phyloP scores from a whole-genome alignment of 2,113 vertebrate species.

The Jacana jacana region DNA sequence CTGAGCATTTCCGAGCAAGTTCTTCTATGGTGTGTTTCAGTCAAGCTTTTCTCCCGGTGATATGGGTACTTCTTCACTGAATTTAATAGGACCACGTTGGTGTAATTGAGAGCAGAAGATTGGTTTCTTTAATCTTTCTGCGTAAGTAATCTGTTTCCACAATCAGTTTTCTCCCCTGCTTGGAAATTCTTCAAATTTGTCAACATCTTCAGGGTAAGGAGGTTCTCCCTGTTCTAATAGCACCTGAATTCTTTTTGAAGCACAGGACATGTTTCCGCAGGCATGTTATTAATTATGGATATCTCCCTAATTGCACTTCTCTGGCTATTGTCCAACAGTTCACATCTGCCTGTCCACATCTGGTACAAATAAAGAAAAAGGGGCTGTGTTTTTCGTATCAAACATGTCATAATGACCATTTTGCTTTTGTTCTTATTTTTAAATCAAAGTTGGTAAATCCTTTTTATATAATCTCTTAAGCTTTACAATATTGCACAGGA shows the following conservation, averaged over 20 bases:
- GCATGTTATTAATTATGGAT: slow-evolving; percentile 49
- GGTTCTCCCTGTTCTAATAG: slow-evolving; percentile 2
- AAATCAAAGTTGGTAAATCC: slow-evolving; percentile 56
- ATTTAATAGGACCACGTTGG: background rate
- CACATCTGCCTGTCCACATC: slow-evolving; percentile 49
- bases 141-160: background rate
- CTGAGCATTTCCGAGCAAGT: background rate
- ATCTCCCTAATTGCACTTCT: slow-evolving; percentile 28
- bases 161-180: background rate
- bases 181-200: slow-evolving; percentile 54
- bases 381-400: slow-evolving; percentile 17
- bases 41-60: background rate
- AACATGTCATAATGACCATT: slow-evolving; percentile 29
- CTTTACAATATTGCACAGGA: slow-evolving; percentile 51
- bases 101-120: slow-evolving; percentile 19
- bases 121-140: slow-evolving; percentile 29
- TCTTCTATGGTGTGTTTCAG: background rate
- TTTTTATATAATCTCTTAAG: slow-evolving; percentile 42
- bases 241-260: slow-evolving; percentile 61
- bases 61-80: background rate
- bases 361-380: slow-evolving; percentile 58
- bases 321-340: slow-evolving; percentile 11
- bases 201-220: slow-evolving; percentile 51
- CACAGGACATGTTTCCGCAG: slow-evolving; percentile 20
- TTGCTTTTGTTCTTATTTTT: slow-evolving; percentile 58